Evolutionary conservation across 2,888 invertebrate genomes (phyloP), one percentile per base, ranked within the genome.

Genomic region (Limnephilus marmoratus): DNA sequence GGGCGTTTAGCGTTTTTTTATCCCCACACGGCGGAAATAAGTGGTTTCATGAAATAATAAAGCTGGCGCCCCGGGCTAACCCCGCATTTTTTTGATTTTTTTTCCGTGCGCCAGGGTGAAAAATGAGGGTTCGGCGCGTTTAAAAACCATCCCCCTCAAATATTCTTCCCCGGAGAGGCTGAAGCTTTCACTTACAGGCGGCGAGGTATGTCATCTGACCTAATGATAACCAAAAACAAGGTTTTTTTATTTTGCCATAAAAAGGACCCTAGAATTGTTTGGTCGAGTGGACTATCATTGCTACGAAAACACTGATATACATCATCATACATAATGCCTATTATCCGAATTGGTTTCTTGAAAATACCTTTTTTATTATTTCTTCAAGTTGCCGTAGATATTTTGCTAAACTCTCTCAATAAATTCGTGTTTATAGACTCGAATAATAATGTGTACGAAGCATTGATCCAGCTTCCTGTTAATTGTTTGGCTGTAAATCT

Each of bases 21-120:
- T 49, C 53, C 68, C 87, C 53, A 34, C 18, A 53, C 53, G 87
- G 31, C 49, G 87, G 49, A 68, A 53, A 87, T 87, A 87, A 87
- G 87, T 87, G 87, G 49, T 85, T 85, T 85, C 41, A 85, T 85
- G 41, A 34, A 85, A 85, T 85, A 85, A 85, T 85, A 85, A 85
- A 85, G 68, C 68, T 24, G 24, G 68, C 68, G 24, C 68, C n/a
- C 68, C n/a, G 68, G 7, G 68, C 68, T 24, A 68, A 68, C 24
- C 68, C 24, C 68, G 24, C n/a, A 68, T 68, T 68, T 49, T 49
- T 45, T 45, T 45, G 12, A 45, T 45, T 45, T 45, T 7, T 45
- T 68, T 68, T 68, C n/a, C 53, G n/a, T 68, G 68, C 24, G 68
- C 24, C 68, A n/a, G 68, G n/a, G 68, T 68, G 68, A 68, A 24